Evolutionary conservation across 2,797 vertebrate species (phyloP).

Genomic region (Chrosomus eos): DNA sequence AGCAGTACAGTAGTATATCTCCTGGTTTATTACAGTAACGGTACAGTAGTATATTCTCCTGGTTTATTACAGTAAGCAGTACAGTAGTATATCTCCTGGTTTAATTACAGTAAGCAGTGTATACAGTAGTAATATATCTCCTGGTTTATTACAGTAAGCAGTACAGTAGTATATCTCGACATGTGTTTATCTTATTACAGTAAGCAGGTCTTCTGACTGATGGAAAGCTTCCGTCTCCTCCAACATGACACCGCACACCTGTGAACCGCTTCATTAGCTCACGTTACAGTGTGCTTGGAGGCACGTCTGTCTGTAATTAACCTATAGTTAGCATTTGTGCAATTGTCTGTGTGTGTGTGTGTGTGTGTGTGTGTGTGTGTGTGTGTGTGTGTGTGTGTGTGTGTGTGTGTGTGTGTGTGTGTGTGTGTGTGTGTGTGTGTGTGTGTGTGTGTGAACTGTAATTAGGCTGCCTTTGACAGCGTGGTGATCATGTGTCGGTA

Average conservation of each 20-base stretch:
- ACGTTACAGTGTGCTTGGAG: conserved; percentile 52
- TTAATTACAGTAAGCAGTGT: not conserved
- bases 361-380: conserved; percentile 40
- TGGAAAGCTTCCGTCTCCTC: conserved; percentile 49
- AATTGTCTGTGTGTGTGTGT: conserved; percentile 43
- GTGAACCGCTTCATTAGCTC: conserved; percentile 61
- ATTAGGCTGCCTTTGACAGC: conserved; percentile 59
- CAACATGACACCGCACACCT: conserved; percentile 64
- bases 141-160: not conserved
- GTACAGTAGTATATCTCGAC: not conserved
- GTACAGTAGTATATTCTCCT: no score
- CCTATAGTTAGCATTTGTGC: conserved; percentile 48
- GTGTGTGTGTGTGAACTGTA: conserved; percentile 49
- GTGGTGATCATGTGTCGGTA: conserved; percentile 64
- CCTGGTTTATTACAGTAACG: no score
- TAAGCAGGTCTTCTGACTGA: conserved; percentile 9
- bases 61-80: not conserved
- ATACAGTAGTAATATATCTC: not conserved
- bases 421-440: conserved; percentile 36
- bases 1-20: no score
- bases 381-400: conserved; percentile 39
- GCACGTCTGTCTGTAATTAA: conserved; percentile 59
- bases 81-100: no score
- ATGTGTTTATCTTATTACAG: no score
- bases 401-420: conserved; percentile 50